These are phyloP conservation scores for Empis livida DNA, from an alignment of 2,888 invertebrate genomes.

Conservation along the genomic window DNA sequence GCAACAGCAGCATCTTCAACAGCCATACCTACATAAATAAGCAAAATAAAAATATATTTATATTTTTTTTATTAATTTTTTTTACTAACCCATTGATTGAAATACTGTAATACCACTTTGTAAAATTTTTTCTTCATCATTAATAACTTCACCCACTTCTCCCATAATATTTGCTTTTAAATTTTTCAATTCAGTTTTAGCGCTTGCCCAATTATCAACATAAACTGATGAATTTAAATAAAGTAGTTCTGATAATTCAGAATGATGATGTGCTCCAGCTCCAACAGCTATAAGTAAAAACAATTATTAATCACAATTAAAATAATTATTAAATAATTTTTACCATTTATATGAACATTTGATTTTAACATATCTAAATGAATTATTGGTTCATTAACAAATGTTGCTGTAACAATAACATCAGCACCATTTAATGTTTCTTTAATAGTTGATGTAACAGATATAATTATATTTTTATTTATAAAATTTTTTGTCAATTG, in stretches of 20 bases:
- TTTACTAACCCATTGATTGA: slow-evolving; percentile 45
- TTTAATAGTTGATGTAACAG: slow-evolving; percentile 23
- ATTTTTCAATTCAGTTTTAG: slow-evolving; percentile 39
- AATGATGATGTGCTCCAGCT: slow-evolving; percentile 36
- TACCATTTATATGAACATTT: slow-evolving; percentile 50
- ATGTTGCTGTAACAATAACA: slow-evolving; percentile 48
- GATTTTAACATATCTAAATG: slow-evolving; percentile 38
- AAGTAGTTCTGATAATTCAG: slow-evolving; percentile 40
- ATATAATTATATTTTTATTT: slow-evolving; percentile 13
- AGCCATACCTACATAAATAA: slow-evolving; percentile 41
- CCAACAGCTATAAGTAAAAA: slow-evolving; percentile 43
- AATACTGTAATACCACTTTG: slow-evolving; percentile 40
- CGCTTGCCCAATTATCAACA: slow-evolving; percentile 42
- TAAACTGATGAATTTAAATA: slow-evolving; percentile 40
- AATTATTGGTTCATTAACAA: slow-evolving; percentile 39
- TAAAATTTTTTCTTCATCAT: slow-evolving; percentile 21
- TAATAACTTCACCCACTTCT: slow-evolving; percentile 44
- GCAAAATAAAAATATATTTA: neutral
- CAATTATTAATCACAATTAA: neutral
- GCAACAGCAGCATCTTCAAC: slow-evolving; percentile 47
- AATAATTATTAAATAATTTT: slow-evolving; percentile 7
- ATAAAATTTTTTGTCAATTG: slow-evolving; percentile 9
- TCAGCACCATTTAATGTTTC: slow-evolving; percentile 45
- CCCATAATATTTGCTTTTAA: slow-evolving; percentile 39
- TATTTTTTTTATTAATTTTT: neutral